Evolutionary conservation across 1,140 invertebrate genomes (phyloP), one percentile per base, ranked within the genome.

Genomic region (Oreohelix idahoensis): DNA sequence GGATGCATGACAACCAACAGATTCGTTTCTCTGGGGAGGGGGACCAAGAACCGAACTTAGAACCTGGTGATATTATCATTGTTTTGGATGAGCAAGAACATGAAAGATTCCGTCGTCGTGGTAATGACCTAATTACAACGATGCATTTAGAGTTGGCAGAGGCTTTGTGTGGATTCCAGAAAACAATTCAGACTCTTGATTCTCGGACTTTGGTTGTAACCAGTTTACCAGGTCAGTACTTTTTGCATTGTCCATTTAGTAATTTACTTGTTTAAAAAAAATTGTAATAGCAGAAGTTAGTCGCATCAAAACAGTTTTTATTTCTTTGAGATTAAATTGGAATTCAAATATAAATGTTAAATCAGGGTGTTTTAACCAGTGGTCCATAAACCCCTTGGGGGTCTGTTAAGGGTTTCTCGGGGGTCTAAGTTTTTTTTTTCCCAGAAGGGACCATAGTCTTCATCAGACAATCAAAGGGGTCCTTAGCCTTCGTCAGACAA

Each of bases 1-100:
- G 94, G 77, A 99, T 99, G 98, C 94, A 95, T 69, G 98, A 99
- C 93, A 97, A 97, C 0, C 97, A 99, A 90, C 99, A 97, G 93
- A 98, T 99, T 81, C 94, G 96, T 10, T 99, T 99, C 89, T 94
- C 94, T 83, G 98, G 98, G 11, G 98, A 99, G 93, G 99, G 98
- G 66, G 98, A 99, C 93, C 98, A 99, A 90, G 97, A 98, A 91
- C 98, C 98, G 0, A 97, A 97, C 23, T 92, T 98, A 39, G 94
- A 94, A 87, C 96, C 98, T 89, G 95, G 98, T 38, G 98, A 99
- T 93, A 97, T 99, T 87, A 95, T 99, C 84, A 98, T 99, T 88
- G 95, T 99, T n/a, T 93, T 99, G 71, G 98, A 99, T 90, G 98
- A 99, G 90, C 97, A 99, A 91, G 96, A 97, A 88, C 98, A 99